Base-by-base conservation (phyloP, 2,888 invertebrate genomes). In the Agonopterix arenella region DNA sequence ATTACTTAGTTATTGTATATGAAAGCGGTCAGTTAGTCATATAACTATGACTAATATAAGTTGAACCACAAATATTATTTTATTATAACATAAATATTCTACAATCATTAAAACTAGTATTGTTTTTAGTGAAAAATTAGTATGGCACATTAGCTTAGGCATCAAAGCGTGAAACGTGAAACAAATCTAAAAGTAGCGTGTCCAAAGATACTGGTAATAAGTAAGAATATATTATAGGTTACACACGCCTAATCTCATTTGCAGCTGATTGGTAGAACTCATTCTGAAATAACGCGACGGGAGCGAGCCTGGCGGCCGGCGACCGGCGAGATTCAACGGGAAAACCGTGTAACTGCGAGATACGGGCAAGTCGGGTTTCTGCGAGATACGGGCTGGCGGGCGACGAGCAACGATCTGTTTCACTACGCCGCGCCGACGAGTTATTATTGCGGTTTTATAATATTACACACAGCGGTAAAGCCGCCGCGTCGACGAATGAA, bases 161-260 rank as follows among this genome's bases (percentile, higher is more conserved):
- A 18, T 18, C 18, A 18, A 38, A 40, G 47, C 41, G 40, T 51
- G 8, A 45, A 36, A 52, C 36, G 40, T 52, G 52, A 46, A 48
- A 45, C 47, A 45, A 47, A 49, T 49, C 41, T 18, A 41, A 44
- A 49, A 49, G 47, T 45, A 52, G 46, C 47, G 37, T 40, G n/a
- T 40, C 44, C 40, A 46, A 18, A 18, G 11, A 46, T 10, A 47
- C 45, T 38, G n/a, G 37, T 40, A 40, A 9, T 42, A 48, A 49
- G 43, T 45, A 50, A 49, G 49, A 52, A 47, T 49, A 49, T 45
- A 46, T 7, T 54, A 50, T 40, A 41, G 18, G 41, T 56, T 56
- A 60, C 57, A 52, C 57, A 55, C 54, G 51, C 55, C 56, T 66
- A 66, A 64, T 64, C 62, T 61, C 54, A 61, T 66, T 66, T 60